Evolutionary conservation across 2,797 vertebrate genomes (phyloP), one percentile per base, ranked within the genome.

Genomic region (Labeo calbasu): DNA sequence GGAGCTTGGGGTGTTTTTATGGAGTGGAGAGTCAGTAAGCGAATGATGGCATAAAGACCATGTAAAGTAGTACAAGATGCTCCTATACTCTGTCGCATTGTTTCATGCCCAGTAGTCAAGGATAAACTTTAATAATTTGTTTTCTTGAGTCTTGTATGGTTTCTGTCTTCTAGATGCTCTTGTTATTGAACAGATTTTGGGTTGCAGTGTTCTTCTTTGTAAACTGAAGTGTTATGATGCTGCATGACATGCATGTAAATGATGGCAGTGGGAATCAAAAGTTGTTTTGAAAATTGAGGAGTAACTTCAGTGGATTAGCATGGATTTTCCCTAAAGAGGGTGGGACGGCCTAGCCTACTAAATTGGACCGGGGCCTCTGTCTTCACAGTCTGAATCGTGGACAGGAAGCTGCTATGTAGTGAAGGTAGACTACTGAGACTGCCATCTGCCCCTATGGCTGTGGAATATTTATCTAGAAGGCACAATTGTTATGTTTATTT

Each of bases 341-440:
- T 65, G 28, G 70, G 32, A 55, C 10, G 14, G 68, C 32, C 40
- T 73, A 57, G 46, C 68, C 57, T 21, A 68, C 72, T 43, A 36
- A 85, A 77, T 77, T 87, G 83, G 87, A 85, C 57, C 63, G 2
- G 72, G 81, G 87, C 84, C 84, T 84, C 70, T n/a, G 61, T 82
- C 57, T 85, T 77, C 84, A 57, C 77, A 73, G 86, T 85, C 84
- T 85, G 87, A 84, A 84, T 79, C 79, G 82, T 86, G 83, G 85
- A 76, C 89, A 87, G 82, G 77, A 87, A 81, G 87, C 75, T 86
- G 77, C 82, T 85, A 83, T 63, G 63, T 80, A 81, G 76, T 86
- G 86, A 79, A 69, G 82, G 68, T 87, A 88, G 77, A 87, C 86
- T 79, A 86, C 85, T 87, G 86, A 85, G 86, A 69, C 61, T 21